phyloP scores from a whole-genome alignment of 1,140 invertebrate species.

The Mizuhopecten yessoensis region DNA sequence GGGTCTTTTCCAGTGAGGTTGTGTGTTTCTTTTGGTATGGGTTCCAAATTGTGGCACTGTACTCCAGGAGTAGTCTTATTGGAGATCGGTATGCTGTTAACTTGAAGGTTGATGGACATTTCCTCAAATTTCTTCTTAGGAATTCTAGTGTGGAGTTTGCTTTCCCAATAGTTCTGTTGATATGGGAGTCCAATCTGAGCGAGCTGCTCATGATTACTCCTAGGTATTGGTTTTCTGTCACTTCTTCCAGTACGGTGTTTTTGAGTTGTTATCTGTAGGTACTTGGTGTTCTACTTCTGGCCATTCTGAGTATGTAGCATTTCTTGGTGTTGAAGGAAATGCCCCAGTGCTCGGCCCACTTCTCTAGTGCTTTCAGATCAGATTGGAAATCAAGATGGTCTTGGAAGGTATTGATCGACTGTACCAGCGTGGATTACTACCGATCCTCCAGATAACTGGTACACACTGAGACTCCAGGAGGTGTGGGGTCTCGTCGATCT shows the following conservation, averaged over 20 bases:
- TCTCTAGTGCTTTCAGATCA: no score
- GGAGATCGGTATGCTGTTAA: slow-evolving; percentile 58
- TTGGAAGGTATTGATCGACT: no score
- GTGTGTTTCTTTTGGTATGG: slow-evolving; percentile 44
- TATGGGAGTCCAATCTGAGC: slow-evolving; percentile 53
- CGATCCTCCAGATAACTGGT: no score
- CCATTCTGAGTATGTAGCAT: slow-evolving; percentile 58
- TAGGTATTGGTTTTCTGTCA: slow-evolving; percentile 53
- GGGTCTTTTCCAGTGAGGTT: slow-evolving; percentile 42
- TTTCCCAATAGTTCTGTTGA: slow-evolving; percentile 56
- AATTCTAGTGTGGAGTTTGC: slow-evolving; percentile 56
- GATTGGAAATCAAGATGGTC: no score
- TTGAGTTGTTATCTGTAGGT: slow-evolving; percentile 49
- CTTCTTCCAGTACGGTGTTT: slow-evolving; percentile 60
- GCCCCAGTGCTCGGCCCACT: slow-evolving; percentile 57
- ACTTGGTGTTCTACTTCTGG: no score
- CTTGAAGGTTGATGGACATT: slow-evolving; percentile 41
- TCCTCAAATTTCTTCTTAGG: slow-evolving; percentile 55
- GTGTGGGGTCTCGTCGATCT: no score
- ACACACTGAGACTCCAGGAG: no score
- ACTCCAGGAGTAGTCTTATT: slow-evolving; percentile 46
- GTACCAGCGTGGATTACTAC: no score
- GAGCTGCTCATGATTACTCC: slow-evolving; percentile 43
- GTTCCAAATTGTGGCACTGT: slow-evolving; percentile 43
- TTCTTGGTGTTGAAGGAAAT: slow-evolving; percentile 63